These are phyloP conservation scores for Chymomyza caudatula DNA, from an alignment of 2,888 invertebrate genomes.

Conservation along the genomic window DNA sequence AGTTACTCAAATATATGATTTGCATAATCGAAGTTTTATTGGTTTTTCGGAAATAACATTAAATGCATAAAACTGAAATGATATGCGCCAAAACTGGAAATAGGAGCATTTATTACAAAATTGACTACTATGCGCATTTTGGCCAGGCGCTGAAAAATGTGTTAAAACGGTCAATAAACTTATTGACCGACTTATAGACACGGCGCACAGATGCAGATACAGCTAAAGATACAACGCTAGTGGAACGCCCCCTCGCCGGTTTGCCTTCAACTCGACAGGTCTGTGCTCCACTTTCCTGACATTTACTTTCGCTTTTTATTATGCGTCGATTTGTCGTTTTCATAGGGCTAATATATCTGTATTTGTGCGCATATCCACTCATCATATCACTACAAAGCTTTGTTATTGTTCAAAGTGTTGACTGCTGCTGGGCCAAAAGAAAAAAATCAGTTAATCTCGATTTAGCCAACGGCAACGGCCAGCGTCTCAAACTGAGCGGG, in stretches of 20 bases:
- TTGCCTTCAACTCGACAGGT: constrained; percentile 50
- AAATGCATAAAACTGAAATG: background rate
- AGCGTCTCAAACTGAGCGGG: background rate
- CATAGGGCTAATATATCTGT: background rate
- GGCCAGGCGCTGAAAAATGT: constrained; percentile 13
- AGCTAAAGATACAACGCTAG: constrained; percentile 2
- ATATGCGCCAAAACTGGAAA: constrained; percentile 10
- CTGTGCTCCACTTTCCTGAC: constrained; percentile 64
- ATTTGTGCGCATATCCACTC: constrained; percentile 25
- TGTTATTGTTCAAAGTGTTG: constrained; percentile 40
- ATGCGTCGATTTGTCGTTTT: too few species aligned
- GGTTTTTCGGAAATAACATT: constrained; percentile 9
- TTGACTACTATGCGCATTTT: constrained; percentile 19
- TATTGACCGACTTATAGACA: constrained; percentile 60
- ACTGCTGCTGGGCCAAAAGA: constrained; percentile 29
- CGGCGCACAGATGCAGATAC: constrained; percentile 3
- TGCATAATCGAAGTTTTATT: constrained; percentile 37
- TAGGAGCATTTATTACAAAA: constrained; percentile 41
- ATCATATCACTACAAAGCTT: constrained; percentile 26
- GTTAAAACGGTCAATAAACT: constrained; percentile 66
- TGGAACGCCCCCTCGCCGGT: constrained; percentile 57
- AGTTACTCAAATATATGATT: constrained; percentile 34
- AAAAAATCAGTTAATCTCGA: constrained; percentile 44
- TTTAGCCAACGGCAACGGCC: constrained; percentile 42
- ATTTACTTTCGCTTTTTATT: constrained; percentile 65